Evolutionary conservation across 2,888 invertebrate species (phyloP).

Genomic region (Caenorhabditis sulstoni): DNA sequence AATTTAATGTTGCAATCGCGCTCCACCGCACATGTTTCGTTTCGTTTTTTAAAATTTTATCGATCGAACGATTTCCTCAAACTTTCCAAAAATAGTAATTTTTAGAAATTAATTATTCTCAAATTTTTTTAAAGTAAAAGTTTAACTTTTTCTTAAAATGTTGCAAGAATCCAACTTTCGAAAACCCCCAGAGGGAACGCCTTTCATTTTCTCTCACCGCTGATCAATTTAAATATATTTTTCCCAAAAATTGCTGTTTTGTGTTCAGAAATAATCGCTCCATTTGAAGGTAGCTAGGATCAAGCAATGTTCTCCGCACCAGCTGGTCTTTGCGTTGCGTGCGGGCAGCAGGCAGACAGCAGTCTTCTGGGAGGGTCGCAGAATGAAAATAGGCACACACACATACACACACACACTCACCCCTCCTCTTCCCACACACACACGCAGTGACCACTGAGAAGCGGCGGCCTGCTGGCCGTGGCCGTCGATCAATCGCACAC

Average conservation of each 20-base stretch:
- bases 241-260: too few species aligned
- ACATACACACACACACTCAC: neutral
- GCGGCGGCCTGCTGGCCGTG: conserved; percentile 11
- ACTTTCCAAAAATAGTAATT: too few species aligned
- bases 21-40: neutral
- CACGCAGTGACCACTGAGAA: conserved; percentile 13
- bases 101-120: too few species aligned
- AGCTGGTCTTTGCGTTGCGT: neutral
- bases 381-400: neutral
- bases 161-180: too few species aligned
- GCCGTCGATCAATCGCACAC: conserved; percentile 21
- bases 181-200: too few species aligned
- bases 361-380: neutral
- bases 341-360: neutral
- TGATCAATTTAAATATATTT: too few species aligned
- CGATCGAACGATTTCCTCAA: too few species aligned
- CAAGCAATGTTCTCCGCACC: neutral
- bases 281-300: too few species aligned
- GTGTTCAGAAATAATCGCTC: too few species aligned
- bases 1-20: neutral
- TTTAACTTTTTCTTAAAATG: too few species aligned
- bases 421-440: neutral
- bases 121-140: too few species aligned
- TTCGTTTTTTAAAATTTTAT: neutral
- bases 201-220: too few species aligned